These are phyloP conservation scores for Lepidocolaptes lacrymiger DNA, from an alignment of 2,797 vertebrate species.

Conservation along the genomic window DNA sequence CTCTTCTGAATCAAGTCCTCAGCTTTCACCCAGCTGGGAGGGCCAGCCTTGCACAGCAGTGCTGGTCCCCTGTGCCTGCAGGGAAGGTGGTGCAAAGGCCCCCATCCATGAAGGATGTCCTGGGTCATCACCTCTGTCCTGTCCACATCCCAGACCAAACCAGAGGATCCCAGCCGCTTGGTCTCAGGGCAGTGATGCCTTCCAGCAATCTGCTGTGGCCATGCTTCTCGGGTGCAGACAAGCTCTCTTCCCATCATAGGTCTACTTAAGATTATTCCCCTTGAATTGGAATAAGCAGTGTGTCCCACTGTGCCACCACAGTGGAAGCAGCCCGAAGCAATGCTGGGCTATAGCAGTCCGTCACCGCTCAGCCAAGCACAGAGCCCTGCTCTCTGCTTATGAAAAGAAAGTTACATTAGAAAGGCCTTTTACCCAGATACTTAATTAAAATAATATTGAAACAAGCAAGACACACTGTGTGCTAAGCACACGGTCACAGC, in stretches of 20 bases:
- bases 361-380: fast-evolving
- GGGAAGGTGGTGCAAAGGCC: background rate
- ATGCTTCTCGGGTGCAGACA: fast-evolving
- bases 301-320: background rate
- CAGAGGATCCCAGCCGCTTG: background rate
- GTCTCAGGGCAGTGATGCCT: background rate
- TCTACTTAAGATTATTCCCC: background rate
- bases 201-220: background rate
- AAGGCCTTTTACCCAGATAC: conserved; percentile 62
- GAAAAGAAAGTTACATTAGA: conserved; percentile 59
- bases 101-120: background rate
- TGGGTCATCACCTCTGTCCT: background rate
- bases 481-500: conserved; percentile 23
- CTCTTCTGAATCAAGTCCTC: background rate
- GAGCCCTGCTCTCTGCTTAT: background rate
- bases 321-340: background rate
- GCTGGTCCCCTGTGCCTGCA: background rate
- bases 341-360: fast-evolving
- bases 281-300: background rate
- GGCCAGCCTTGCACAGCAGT: background rate
- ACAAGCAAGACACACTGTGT: conserved; percentile 52
- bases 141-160: background rate
- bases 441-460: conserved; percentile 73
- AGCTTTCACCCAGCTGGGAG: background rate
- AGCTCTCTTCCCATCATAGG: background rate